Base-by-base conservation (phyloP, 2,888 invertebrate species). In the Tiliacea aurago region DNA sequence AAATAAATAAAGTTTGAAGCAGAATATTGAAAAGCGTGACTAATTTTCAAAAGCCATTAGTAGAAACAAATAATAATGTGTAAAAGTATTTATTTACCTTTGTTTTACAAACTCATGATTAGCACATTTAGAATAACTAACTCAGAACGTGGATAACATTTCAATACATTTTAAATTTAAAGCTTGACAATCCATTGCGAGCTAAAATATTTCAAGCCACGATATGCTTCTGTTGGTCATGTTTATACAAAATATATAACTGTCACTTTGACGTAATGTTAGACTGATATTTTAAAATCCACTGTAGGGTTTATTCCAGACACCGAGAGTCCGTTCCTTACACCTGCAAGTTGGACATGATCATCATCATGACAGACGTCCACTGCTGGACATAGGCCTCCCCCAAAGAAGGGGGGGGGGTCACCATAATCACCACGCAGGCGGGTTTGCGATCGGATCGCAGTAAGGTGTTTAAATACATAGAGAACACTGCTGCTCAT, bases 21-120 rank as follows among this genome's bases (percentile, higher is more conserved):
- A 37, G 3, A 62, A 66, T 33, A 58, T 28, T 64, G 2, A 58
- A 66, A 67, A 76, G 0, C 53, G 18, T 45, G n/a, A 33, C 45
- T 15, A 58, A 65, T 73, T 68, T 61, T 47, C 49, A 41, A 73
- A 76, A 28, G 28, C 66, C 56, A 43, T 67, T 43, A 51, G 13
- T 13, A 33, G 51, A 62, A 59, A 67, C 43, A 43, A 43, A 43
- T 43, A 43, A 7, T 20, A 56, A n/a, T n/a, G n/a, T 45, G 64
- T 41, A 41, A 49, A 58, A 41, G 37, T 62, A 69, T 81, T 68
- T 43, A 59, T 64, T 59, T 45, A 41, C 18, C 49, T 66, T 74
- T 78, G 65, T 84, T 85, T 75, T 56, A 70, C 55, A 76, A 75
- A 73, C 58, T 64, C 64, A 66, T 78, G 71, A 73, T 82, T 80